phyloP scores from a whole-genome alignment of 2,888 invertebrate species.

The Spisula solida region DNA sequence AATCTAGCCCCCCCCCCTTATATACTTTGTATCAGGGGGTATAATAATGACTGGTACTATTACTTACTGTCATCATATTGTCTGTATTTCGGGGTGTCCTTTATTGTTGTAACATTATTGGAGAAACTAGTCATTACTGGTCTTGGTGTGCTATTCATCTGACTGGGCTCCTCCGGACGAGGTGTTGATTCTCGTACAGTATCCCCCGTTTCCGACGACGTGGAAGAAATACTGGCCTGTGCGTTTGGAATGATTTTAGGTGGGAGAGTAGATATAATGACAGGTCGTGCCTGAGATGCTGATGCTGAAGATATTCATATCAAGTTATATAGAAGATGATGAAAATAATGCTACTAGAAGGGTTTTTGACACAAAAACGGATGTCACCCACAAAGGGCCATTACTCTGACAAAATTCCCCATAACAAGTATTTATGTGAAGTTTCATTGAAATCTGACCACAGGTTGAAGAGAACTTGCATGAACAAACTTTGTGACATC shows the following conservation, averaged over 20 bases:
- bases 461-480: too few relatives aligned
- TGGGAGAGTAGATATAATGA: conserved; percentile 70
- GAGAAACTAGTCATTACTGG: conserved; percentile 60
- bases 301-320: conserved; percentile 68
- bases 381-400: too few relatives aligned
- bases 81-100: conserved; percentile 48
- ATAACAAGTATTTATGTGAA: too few relatives aligned
- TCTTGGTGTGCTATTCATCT: conserved; percentile 22
- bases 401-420: too few relatives aligned
- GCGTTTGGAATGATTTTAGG: conserved; percentile 69
- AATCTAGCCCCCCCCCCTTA: too few relatives aligned
- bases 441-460: too few relatives aligned
- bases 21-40: too few relatives aligned
- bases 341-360: too few relatives aligned
- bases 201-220: background rate
- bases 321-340: too few relatives aligned
- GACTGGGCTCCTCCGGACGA: conserved; percentile 46
- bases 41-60: too few relatives aligned
- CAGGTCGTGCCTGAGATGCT: conserved; percentile 78
- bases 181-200: conserved; percentile 31
- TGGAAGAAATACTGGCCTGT: background rate
- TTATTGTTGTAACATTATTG: conserved; percentile 53
- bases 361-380: too few relatives aligned
- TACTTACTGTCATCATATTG: conserved; percentile 57
- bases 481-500: too few relatives aligned